A percentile compares a stretch with the other conserved stretches of the same genome.
Conservation (phyloP, 1,140 invertebrate genomes). For the Drosophila mojavensis region DNA sequence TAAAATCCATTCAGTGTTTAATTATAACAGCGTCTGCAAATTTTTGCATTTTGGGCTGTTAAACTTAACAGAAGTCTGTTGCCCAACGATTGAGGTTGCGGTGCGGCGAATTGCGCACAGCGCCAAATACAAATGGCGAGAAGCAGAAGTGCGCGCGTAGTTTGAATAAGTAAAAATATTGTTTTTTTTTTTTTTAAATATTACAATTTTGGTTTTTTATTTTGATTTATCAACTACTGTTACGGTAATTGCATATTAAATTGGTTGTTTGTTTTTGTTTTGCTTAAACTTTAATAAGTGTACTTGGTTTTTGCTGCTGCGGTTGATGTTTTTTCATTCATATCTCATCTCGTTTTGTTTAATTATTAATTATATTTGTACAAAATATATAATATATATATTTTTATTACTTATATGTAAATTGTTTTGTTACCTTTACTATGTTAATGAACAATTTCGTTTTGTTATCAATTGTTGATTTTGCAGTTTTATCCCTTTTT, state of each 20-base stretch:
- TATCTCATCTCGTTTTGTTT: conserved; percentile 24
- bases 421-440: conserved; percentile 40
- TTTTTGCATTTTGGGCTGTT: neutral
- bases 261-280: conserved; percentile 62
- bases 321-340: conserved; percentile 10
- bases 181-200: conserved; percentile 46
- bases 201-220: conserved; percentile 71
- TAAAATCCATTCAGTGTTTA: neutral
- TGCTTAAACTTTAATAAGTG: conserved; percentile 80
- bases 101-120: conserved; percentile 1
- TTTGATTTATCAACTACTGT: conserved; percentile 83
- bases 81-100: neutral
- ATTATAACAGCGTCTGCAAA: neutral
- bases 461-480: conserved; percentile 42
- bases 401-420: conserved; percentile 26
- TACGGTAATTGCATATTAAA: conserved; percentile 80
- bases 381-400: conserved; percentile 76
- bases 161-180: conserved; percentile 9
- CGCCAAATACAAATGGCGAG: neutral
- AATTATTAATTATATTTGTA: conserved; percentile 75
- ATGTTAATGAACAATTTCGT: conserved; percentile 68
- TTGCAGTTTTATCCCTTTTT: conserved; percentile 18
- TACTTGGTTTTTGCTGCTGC: conserved; percentile 78
- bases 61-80: neutral
- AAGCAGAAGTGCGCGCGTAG: neutral